phyloP scores from a whole-genome alignment of 2,113 vertebrate species.

The Vanacampus margaritifer region DNA sequence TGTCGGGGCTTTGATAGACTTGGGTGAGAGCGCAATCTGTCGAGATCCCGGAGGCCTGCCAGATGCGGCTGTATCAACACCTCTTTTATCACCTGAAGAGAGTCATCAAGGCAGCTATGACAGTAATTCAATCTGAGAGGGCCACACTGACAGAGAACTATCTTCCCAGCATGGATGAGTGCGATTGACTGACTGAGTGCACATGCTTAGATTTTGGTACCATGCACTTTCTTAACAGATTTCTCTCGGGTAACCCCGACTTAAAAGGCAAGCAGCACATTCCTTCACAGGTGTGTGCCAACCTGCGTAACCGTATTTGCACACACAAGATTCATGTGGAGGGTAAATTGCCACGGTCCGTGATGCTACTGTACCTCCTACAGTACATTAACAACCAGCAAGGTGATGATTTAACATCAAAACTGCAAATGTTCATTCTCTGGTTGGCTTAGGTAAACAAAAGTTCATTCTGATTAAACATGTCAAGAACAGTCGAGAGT shows the following conservation, averaged over 20 bases:
- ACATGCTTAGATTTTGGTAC: conserved; percentile 21
- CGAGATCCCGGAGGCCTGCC: conserved; percentile 53
- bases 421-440: conserved; percentile 29
- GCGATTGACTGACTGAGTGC: conserved; percentile 31
- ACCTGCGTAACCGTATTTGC: conserved; percentile 51
- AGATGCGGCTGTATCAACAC: conserved; percentile 70
- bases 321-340: conserved; percentile 36
- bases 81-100: conserved; percentile 70
- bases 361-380: conserved; percentile 28
- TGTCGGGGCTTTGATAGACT: conserved; percentile 48
- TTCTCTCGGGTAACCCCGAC: conserved; percentile 27
- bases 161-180: conserved; percentile 43
- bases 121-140: conserved; percentile 69
- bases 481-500: conserved; percentile 29
- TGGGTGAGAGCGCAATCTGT: conserved; percentile 58
- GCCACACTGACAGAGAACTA: conserved; percentile 60
- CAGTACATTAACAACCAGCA: conserved; percentile 42
- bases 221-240: conserved; percentile 22
- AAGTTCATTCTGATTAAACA: conserved; percentile 32
- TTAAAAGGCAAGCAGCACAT: conserved; percentile 49
- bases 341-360: conserved; percentile 25
- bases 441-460: conserved; percentile 35
- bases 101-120: conserved; percentile 68
- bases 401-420: conserved; percentile 47
- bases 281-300: conserved; percentile 51